Evolutionary conservation across 1,140 invertebrate genomes (phyloP).

Genomic region (Drosophila paulistorum): DNA sequence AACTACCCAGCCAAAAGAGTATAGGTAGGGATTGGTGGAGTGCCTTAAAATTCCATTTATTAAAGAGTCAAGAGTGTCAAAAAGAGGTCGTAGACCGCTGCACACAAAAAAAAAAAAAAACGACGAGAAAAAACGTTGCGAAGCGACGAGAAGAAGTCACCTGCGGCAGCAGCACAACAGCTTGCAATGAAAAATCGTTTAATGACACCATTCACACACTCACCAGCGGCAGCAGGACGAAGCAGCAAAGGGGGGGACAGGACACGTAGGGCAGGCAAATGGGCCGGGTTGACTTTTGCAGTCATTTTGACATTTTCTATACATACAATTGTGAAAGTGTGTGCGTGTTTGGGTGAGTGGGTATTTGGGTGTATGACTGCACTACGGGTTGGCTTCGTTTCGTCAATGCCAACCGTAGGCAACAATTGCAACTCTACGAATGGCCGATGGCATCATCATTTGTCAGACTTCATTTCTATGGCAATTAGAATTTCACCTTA

Average conservation of each 20-base stretch:
- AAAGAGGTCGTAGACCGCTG: constrained; percentile 63
- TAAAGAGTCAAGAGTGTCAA: constrained; percentile 57
- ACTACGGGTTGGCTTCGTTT: constrained; percentile 12
- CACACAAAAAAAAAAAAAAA: constrained; percentile 56
- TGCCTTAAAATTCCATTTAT: constrained; percentile 6
- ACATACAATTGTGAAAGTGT: constrained; percentile 18
- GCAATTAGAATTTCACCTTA: constrained; percentile 75
- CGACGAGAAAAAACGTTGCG: neutral
- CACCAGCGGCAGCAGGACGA: neutral
- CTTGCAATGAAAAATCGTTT: constrained; percentile 83
- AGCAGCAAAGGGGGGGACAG: neutral
- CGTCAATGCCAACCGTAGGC: constrained; percentile 50
- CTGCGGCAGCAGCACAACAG: constrained; percentile 63
- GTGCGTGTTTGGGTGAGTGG: constrained; percentile 22
- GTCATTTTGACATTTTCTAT: constrained; percentile 51
- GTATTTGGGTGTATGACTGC: constrained; percentile 8
- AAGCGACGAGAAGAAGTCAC: constrained; percentile 47
- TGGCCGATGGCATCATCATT: constrained; percentile 60
- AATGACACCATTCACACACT: constrained; percentile 80
- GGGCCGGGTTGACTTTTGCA: constrained; percentile 46
- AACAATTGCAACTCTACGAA: constrained; percentile 61
- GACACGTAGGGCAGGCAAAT: neutral
- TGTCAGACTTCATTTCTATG: constrained; percentile 65
- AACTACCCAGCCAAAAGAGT: constrained; percentile 34
- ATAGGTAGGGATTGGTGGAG: neutral